phyloP scores from a whole-genome alignment of 1,140 invertebrate species.

The Dolichoris vasculosae region DNA sequence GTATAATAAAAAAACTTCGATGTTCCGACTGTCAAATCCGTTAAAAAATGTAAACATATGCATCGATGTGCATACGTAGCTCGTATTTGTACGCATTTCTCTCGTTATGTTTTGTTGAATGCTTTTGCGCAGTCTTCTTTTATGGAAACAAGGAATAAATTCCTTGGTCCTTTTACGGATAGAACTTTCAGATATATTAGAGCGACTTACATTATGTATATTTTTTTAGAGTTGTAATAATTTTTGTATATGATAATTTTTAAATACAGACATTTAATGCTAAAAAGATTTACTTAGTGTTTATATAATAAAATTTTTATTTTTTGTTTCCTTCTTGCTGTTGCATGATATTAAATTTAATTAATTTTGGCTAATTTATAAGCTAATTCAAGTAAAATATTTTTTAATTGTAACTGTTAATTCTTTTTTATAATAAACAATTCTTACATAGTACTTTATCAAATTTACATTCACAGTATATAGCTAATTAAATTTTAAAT shows the following conservation, averaged over 20 bases:
- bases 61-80: not conserved
- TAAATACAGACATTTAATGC: too few species aligned
- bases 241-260: not conserved
- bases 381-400: not conserved
- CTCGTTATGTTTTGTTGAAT: not conserved
- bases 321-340: not conserved
- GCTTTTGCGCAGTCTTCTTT: too few species aligned
- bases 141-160: too few species aligned
- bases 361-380: not conserved
- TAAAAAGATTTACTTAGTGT: too few species aligned
- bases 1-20: too few species aligned
- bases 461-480: not conserved
- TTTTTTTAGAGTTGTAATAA: not conserved
- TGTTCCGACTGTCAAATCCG: too few species aligned
- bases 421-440: not conserved
- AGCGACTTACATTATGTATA: not conserved
- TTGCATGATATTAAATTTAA: not conserved
- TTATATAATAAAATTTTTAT: not conserved
- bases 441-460: not conserved
- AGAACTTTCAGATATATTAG: too few species aligned
- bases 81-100: not conserved
- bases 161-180: too few species aligned
- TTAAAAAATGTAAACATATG: too few species aligned
- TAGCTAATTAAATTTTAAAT: not conserved
- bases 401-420: not conserved